Evolutionary conservation across 2,888 invertebrate species (phyloP).

Genomic region (Petrolisthes cinctipes): DNA sequence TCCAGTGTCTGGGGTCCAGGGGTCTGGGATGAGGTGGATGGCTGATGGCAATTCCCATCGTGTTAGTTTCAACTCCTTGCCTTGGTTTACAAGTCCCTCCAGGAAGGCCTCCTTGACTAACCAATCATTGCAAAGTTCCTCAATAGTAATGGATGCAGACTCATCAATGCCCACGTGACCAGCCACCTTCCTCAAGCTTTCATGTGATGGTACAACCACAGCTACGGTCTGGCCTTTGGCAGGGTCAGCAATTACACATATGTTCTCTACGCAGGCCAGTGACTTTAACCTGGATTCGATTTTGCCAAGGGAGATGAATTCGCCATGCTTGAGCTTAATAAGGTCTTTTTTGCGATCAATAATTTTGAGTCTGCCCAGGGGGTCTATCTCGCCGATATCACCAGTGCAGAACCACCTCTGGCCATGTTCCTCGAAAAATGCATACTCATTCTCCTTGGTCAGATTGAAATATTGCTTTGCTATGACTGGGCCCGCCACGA

Average conservation of each 20-base stretch:
- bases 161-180: constrained; percentile 27
- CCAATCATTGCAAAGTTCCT: constrained; percentile 80
- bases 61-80: constrained; percentile 82
- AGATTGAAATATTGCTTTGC: constrained; percentile 64
- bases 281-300: constrained; percentile 96
- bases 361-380: constrained; percentile 60
- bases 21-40: constrained; percentile 83
- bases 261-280: constrained; percentile 93
- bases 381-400: constrained; percentile 66
- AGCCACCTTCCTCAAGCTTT: constrained; percentile 68
- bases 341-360: constrained; percentile 94
- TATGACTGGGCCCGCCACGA: constrained; percentile 64
- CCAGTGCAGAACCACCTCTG: constrained; percentile 65
- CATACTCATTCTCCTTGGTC: constrained; percentile 62
- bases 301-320: constrained; percentile 96
- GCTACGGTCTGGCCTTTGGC: constrained; percentile 88
- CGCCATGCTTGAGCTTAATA: constrained; percentile 96
- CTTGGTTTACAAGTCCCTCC: constrained; percentile 85
- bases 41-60: constrained; percentile 93
- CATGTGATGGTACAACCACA: constrained; percentile 83
- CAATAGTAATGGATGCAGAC: background rate
- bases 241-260: constrained; percentile 95
- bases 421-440: constrained; percentile 63
- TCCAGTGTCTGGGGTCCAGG: constrained; percentile 98
- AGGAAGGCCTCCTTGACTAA: constrained; percentile 84